Percentiles rank a stretch among this genome's conserved stretches.
These are phyloP conservation scores for Ruditapes philippinarum DNA, from an alignment of 1,140 invertebrate species.

Conservation along the genomic window DNA sequence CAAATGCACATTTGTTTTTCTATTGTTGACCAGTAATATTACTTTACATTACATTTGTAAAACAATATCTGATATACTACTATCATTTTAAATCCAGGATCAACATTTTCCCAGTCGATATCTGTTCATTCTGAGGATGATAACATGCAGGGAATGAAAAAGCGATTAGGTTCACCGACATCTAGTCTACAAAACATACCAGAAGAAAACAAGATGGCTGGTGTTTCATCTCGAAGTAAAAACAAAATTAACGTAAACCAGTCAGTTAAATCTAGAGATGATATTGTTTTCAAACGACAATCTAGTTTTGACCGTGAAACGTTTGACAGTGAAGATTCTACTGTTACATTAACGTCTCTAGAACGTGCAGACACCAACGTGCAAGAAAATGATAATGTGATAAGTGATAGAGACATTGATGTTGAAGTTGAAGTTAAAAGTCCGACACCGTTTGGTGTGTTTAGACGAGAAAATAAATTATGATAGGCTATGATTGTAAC, in stretches of 20 bases:
- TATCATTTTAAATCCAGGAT: too few relatives aligned
- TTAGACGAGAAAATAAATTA: not conserved
- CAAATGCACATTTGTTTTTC: too few relatives aligned
- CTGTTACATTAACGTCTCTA: not conserved
- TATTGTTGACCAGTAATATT: too few relatives aligned
- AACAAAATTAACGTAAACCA: not conserved
- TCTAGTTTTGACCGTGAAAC: not conserved
- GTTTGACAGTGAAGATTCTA: not conserved
- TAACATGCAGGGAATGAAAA: not conserved
- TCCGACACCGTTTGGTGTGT: not conserved
- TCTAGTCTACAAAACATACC: constrained; percentile 63
- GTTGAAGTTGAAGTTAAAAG: constrained; percentile 25
- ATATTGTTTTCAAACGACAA: not conserved
- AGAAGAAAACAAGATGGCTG: constrained; percentile 53
- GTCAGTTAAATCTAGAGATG: not conserved
- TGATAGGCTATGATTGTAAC: not conserved
- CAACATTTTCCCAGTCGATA: not conserved
- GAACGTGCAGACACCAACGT: not conserved
- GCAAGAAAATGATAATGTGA: not conserved
- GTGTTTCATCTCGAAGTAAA: not conserved
- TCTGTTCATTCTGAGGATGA: constrained; percentile 21
- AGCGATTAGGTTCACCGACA: constrained; percentile 10
- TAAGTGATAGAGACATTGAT: constrained; percentile 9
- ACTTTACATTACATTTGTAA: too few relatives aligned
- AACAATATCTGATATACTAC: too few relatives aligned